These are phyloP conservation scores for Trinorchestia longiramus DNA, from an alignment of 1,140 invertebrate species.

Conservation along the genomic window DNA sequence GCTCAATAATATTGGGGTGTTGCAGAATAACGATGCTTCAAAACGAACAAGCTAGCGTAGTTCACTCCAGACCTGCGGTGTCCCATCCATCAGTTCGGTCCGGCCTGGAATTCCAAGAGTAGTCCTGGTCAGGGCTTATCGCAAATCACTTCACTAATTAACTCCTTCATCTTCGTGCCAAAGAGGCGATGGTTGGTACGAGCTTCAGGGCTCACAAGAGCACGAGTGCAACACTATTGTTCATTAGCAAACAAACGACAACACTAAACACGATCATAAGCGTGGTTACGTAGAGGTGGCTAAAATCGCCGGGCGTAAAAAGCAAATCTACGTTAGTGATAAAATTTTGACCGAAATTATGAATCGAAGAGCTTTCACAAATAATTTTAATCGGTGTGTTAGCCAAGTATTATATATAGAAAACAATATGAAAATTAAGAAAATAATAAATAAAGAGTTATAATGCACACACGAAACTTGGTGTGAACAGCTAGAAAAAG, in stretches of 20 bases:
- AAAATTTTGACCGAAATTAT: neutral
- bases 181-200: slow-evolving; percentile 23
- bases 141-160: slow-evolving; percentile 55
- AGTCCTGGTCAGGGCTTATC: slow-evolving; percentile 52
- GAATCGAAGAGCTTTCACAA: neutral
- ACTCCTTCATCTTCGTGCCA: slow-evolving; percentile 50
- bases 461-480: neutral
- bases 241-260: slow-evolving; percentile 36
- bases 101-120: slow-evolving; percentile 43
- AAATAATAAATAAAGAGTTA: neutral
- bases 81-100: slow-evolving; percentile 40
- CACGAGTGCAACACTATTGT: slow-evolving; percentile 29
- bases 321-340: neutral
- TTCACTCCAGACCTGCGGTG: neutral
- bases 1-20: neutral
- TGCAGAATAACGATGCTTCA: neutral
- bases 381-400: neutral
- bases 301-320: neutral
- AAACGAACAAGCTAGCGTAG: slow-evolving; percentile 21
- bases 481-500: neutral
- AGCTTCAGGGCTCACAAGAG: slow-evolving; percentile 19
- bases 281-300: neutral
- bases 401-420: neutral
- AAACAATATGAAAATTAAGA: neutral
- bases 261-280: neutral